These are phyloP conservation scores for Sycon ciliatum DNA, from an alignment of 37 sponge, comb jelly and placozoan genomes.

Conservation along the genomic window DNA sequence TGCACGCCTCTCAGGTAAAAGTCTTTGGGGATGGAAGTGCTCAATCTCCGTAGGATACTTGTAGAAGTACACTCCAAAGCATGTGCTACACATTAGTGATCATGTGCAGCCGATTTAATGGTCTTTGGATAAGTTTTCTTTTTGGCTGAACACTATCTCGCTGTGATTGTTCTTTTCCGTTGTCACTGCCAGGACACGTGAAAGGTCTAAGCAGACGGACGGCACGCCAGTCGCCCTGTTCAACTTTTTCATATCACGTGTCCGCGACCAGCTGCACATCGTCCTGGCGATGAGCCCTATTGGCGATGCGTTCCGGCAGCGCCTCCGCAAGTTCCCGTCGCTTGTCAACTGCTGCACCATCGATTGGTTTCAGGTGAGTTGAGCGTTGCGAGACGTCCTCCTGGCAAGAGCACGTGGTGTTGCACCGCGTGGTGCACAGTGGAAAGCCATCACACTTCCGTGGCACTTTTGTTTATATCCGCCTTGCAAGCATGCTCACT, in stretches of 20 bases:
- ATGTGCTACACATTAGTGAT: too few relatives aligned
- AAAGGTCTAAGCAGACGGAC: slow-evolving; percentile 88
- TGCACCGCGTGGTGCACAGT: too few relatives aligned
- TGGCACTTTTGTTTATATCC: too few relatives aligned
- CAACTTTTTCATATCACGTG: slow-evolving; percentile 91
- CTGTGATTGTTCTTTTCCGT: not conserved
- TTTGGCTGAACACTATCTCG: not conserved
- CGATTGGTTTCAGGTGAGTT: slow-evolving; percentile 91
- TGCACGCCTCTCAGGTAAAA: too few relatives aligned
- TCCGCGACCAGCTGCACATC: slow-evolving; percentile 85
- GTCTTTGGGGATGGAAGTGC: too few relatives aligned
- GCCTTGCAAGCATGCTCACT: too few relatives aligned
- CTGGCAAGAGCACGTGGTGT: too few relatives aligned
- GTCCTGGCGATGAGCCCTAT: slow-evolving; percentile 98
- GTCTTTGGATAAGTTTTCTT: not conserved
- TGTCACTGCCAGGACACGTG: slow-evolving; percentile 45
- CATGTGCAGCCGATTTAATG: not conserved
- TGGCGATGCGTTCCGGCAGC: slow-evolving; percentile 83
- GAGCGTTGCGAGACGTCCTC: too few relatives aligned
- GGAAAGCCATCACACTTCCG: too few relatives aligned
- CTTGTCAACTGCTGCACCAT: slow-evolving; percentile 99
- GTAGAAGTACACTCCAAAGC: too few relatives aligned
- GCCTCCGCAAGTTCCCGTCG: slow-evolving; percentile 92
- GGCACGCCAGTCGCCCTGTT: slow-evolving; percentile 89
- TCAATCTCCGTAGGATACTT: too few relatives aligned